phyloP scores from a whole-genome alignment of 2,888 invertebrate genomes.

The Cantharis lateralis region DNA sequence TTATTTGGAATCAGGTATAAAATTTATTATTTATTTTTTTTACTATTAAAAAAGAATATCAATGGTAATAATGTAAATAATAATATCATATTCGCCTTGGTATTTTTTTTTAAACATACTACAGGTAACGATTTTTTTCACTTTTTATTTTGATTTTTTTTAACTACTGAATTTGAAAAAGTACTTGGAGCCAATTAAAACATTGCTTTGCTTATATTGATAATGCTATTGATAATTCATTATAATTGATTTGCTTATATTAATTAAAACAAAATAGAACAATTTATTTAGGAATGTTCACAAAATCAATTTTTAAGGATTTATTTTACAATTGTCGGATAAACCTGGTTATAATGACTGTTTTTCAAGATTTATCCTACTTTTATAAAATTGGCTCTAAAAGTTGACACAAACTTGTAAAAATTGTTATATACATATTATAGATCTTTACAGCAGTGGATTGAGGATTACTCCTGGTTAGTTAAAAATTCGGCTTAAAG shows the following conservation, averaged over 20 bases:
- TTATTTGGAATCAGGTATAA: constrained; percentile 28
- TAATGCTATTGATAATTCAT: too few species aligned
- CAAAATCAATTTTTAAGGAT: background rate
- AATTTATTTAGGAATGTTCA: background rate
- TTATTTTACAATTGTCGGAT: too few species aligned
- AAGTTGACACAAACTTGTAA: background rate
- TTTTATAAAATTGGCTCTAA: background rate
- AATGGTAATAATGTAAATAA: background rate
- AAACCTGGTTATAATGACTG: too few species aligned
- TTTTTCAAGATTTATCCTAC: too few species aligned
- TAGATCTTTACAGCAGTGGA: too few species aligned
- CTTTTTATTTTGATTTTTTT: background rate
- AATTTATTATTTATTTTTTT: background rate
- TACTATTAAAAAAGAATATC: background rate
- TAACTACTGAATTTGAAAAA: background rate
- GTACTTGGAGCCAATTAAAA: background rate
- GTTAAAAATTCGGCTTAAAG: too few species aligned
- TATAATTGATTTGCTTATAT: too few species aligned
- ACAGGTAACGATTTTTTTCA: background rate
- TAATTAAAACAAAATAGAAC: background rate
- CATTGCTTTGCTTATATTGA: background rate
- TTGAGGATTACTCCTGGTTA: too few species aligned
- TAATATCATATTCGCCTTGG: background rate
- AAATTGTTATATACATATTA: background rate
- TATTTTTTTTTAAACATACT: background rate